These are phyloP conservation scores for Pluvianellus socialis DNA, from an alignment of 2,113 vertebrate species.

Conservation along the genomic window DNA sequence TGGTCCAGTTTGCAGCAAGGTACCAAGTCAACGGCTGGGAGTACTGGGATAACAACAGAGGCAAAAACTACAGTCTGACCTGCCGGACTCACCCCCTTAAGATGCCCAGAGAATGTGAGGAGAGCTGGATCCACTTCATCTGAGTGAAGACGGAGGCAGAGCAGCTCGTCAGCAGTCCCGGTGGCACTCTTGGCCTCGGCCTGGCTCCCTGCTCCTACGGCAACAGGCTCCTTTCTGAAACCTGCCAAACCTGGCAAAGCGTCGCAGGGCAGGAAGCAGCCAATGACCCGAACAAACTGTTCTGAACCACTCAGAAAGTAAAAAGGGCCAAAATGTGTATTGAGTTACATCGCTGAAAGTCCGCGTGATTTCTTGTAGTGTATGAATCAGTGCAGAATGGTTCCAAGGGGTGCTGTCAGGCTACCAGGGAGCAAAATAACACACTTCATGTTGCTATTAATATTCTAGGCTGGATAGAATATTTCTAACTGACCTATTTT, in stretches of 20 bases:
- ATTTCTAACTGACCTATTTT: neutral
- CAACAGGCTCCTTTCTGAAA: neutral
- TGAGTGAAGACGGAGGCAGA: slow-evolving; percentile 46
- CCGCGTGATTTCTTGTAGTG: neutral
- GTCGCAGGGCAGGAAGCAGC: neutral
- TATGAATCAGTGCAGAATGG: neutral
- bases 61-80: slow-evolving; percentile 86
- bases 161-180: neutral
- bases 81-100: slow-evolving; percentile 85
- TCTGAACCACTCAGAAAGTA: neutral
- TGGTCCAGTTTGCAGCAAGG: slow-evolving; percentile 86
- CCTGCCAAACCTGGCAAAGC: neutral
- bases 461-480: neutral
- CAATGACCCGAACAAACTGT: neutral
- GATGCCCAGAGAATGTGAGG: slow-evolving; percentile 89
- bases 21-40: slow-evolving; percentile 78
- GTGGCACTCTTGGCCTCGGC: neutral
- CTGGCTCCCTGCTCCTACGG: neutral
- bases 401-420: neutral
- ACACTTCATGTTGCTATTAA: neutral
- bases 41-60: slow-evolving; percentile 92
- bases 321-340: slow-evolving; percentile 13
- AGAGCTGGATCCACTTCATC: slow-evolving; percentile 93
- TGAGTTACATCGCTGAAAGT: neutral
- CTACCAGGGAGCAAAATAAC: neutral